Conservation (phyloP, 2,797 vertebrate genomes). For the Enteromius paludinosus region DNA sequence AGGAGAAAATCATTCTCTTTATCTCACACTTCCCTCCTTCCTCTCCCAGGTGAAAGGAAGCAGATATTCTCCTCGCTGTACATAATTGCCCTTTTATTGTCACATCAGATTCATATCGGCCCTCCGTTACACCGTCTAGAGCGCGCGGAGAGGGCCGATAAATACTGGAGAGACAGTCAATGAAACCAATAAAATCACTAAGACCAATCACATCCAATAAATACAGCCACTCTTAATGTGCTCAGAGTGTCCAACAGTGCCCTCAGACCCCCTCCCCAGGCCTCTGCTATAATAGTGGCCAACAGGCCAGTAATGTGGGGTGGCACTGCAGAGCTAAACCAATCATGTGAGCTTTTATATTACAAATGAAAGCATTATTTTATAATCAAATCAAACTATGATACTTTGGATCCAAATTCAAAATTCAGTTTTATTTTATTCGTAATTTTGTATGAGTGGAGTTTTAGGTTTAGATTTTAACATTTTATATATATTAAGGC, state of each 20-base stretch:
- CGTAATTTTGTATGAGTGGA: neutral
- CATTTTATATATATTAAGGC: too few relatives aligned
- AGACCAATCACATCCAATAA: conserved; percentile 66
- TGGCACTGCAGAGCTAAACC: neutral
- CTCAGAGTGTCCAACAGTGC: conserved; percentile 35
- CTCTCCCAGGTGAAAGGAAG: conserved; percentile 62
- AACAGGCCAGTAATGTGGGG: conserved; percentile 4
- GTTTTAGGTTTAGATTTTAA: neutral
- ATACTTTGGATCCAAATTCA: neutral
- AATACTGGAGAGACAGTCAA: conserved; percentile 77
- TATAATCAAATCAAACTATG: neutral
- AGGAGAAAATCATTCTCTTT: conserved; percentile 48
- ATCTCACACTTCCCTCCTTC: conserved; percentile 52
- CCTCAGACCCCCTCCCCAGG: conserved; percentile 13
- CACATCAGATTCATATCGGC: conserved; percentile 81
- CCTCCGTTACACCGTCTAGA: conserved; percentile 58
- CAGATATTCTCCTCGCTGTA: conserved; percentile 69
- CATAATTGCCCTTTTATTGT: conserved; percentile 81
- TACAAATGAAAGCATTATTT: neutral
- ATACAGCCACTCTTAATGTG: conserved; percentile 63
- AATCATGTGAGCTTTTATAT: conserved; percentile 6
- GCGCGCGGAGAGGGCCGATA: conserved; percentile 77
- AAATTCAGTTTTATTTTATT: neutral
- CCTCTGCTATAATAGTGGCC: conserved; percentile 12
- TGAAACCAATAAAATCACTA: conserved; percentile 84